Base-by-base conservation (phyloP, 2,113 vertebrate species). In the Cynopterus brachyotis region DNA sequence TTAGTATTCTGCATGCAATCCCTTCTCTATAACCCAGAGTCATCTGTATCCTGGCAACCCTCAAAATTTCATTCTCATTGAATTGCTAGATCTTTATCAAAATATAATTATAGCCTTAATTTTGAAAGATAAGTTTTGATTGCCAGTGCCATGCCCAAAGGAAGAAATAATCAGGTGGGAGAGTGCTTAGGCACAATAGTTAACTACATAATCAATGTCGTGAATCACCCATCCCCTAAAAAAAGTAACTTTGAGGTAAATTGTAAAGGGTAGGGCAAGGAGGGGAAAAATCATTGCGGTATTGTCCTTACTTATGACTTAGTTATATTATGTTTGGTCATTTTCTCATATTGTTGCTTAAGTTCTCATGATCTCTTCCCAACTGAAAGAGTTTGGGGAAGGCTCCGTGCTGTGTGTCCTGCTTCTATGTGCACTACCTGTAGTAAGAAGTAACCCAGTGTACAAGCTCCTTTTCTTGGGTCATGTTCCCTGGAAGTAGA, bases 41-140 rank as follows among this genome's bases (percentile, higher is more conserved):
- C 98, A 99, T 99, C 98, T 98, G 99, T 99, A 99, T 98, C 99
- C 99, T 98, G 9, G 99, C 99, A 99, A 99, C 99, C 98, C 98
- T 99, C 99, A 98, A 99, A 98, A 98, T 98, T 99, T 98, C 98
- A 99, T 99, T 99, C 99, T 98, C 98, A 98, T 97, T 98, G 98
- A 98, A 98, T 98, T 99, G 98, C 98, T 98, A 98, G 98, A 99
- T 99, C 98, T 99, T 99, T 98, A 99, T 99, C 99, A 99, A 98
- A 98, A 98, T 98, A 98, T 98, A 99, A 99, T 99, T 99, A 99
- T 97, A 98, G 98, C 97, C 98, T 98, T 99, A 98, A 99, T 99
- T 99, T 98, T 98, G 98, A 98, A 98, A 99, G 98, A 99, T 98
- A 98, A 98, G 98, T 98, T 98, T 98, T 98, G 98, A 98, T 98